Base-by-base conservation (phyloP, 1,140 invertebrate species). In the Stenopsyche tienmushanensis region DNA sequence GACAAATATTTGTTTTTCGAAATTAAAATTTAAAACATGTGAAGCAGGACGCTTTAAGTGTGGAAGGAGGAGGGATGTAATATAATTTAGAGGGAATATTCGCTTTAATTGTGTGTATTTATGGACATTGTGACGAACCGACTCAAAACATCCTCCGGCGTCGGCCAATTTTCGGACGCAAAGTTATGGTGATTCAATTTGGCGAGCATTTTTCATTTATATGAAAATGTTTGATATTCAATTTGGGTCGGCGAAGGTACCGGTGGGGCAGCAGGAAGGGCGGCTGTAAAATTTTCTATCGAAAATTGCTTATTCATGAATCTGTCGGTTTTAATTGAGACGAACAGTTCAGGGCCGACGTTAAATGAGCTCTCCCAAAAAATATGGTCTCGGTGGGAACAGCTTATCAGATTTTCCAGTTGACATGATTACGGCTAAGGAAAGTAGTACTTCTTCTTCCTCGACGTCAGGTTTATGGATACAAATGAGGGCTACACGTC, bases 251-350 rank as follows among this genome's bases (percentile, higher is more conserved):
- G 34, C 17, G 54, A 23, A 2, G 47, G 18, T 20, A 34, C 21
- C 20, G 53, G 13, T 17, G 53, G 23, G 25, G 23, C 9, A 17
- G 42, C 17, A 23, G 9, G 21, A 45, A 15, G 41, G 57, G 57
- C 17, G 9, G 18, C 18, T 26, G 23, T 39, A 29, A 57, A 62
- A 65, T 53, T 65, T 54, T 45, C 55, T 55, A 55, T 58, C 50
- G 67, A 62, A 69, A 69, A 62, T 69, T 69, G 64, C 64, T 58
- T 69, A 69, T 69, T 69, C 64, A 69, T 64, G 63, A 65, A 59
- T 65, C 49, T 45, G 57, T 59, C 39, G 63, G 54, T 65, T 57
- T 59, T 63, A 66, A 69, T 69, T 69, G 60, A 69, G 67, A 69
- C 53, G 60, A 58, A 69, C 59, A 62, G 67, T 63, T 57, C 25